phyloP scores from a whole-genome alignment of 2,888 invertebrate species.

The Tenthredo scrophulariae region DNA sequence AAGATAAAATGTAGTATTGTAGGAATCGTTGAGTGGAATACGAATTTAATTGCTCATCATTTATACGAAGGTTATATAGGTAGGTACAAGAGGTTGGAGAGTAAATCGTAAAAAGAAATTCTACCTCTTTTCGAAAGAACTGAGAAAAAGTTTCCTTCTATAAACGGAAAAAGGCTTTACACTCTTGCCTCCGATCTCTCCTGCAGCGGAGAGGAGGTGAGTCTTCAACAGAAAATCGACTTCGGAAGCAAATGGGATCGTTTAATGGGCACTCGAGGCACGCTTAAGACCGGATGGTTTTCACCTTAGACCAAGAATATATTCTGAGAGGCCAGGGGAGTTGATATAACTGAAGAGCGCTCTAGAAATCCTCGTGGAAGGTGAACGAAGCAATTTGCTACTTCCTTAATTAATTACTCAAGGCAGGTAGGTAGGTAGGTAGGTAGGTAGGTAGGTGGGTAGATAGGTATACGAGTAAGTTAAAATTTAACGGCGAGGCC shows the following conservation, averaged over 20 bases:
- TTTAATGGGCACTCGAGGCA: constrained; percentile 49
- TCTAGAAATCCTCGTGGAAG: constrained; percentile 41
- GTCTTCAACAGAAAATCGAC: constrained; percentile 40
- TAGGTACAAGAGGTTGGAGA: neutral
- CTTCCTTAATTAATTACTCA: constrained; percentile 51
- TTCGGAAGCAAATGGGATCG: constrained; percentile 50
- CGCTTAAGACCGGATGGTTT: constrained; percentile 51
- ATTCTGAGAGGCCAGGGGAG: constrained; percentile 20
- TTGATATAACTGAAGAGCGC: constrained; percentile 32
- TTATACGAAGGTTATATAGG: neutral
- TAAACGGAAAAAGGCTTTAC: constrained; percentile 6
- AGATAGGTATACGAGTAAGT: constrained; percentile 26
- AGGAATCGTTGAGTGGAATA: neutral
- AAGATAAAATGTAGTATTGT: neutral
- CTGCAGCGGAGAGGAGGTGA: neutral
- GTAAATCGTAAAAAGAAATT: constrained; percentile 28
- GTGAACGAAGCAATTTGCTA: constrained; percentile 51
- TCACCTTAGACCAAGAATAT: constrained; percentile 43
- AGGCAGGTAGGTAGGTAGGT: constrained; percentile 1
- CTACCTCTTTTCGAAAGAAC: constrained; percentile 7
- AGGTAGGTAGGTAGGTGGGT: neutral
- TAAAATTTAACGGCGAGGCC: constrained; percentile 1
- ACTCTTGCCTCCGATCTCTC: neutral
- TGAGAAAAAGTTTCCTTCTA: constrained; percentile 13
- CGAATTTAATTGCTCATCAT: constrained; percentile 30